Percentiles rank a stretch among this genome's conserved stretches.
Evolutionary conservation across 2,888 invertebrate species (phyloP).

Genomic region (Xestia c-nigrum): DNA sequence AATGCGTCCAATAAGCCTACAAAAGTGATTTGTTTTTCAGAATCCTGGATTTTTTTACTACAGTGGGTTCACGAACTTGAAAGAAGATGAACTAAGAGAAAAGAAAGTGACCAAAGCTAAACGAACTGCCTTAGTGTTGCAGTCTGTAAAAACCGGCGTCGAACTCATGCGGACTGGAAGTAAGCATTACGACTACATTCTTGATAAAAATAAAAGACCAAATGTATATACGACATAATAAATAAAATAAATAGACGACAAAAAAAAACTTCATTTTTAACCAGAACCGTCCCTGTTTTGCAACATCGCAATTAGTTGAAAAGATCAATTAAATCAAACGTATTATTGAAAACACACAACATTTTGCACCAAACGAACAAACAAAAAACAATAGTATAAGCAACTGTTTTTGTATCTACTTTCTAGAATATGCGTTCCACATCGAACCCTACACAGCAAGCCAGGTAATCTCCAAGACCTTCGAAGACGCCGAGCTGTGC

Average conservation of each 20-base stretch:
- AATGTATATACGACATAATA: too few species aligned
- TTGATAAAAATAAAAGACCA: too few species aligned
- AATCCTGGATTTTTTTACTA: conserved; percentile 85
- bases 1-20: neutral
- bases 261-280: neutral
- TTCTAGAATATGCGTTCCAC: conserved; percentile 86
- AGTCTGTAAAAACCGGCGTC: conserved; percentile 75
- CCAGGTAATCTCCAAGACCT: conserved; percentile 82
- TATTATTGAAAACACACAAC: neutral
- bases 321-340: neutral
- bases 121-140: conserved; percentile 74
- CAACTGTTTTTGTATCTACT: neutral
- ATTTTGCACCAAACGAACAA: neutral
- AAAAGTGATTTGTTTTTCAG: conserved; percentile 59
- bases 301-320: neutral
- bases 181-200: conserved; percentile 44
- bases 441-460: conserved; percentile 88
- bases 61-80: conserved; percentile 79
- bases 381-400: neutral
- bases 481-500: conserved; percentile 86
- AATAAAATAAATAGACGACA: too few species aligned
- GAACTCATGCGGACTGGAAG: conserved; percentile 80
- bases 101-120: conserved; percentile 79
- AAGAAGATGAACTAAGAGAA: conserved; percentile 82
- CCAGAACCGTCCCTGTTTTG: neutral